Evolutionary conservation across 2,888 invertebrate genomes (phyloP), one percentile per base, ranked within the genome.

Genomic region (Aphidius colemani): DNA sequence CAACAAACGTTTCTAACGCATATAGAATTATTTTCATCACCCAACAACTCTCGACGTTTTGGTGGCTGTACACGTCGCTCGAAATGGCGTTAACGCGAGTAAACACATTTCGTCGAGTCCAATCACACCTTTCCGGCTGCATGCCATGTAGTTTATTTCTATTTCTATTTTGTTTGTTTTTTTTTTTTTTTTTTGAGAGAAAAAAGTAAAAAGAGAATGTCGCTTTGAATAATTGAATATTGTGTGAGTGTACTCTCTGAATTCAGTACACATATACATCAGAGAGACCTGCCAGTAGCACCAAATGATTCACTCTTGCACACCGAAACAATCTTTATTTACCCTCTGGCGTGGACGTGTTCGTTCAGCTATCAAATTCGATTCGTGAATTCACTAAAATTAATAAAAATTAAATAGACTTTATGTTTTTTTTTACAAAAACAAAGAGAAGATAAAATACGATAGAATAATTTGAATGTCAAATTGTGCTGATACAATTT

Each of bases 31-130:
- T 59, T 60, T 61, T 53, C 53, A 30, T 44, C 50, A 30, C 3
- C 30, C 0, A 30, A 30, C 5, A 30, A 30, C 5, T 30, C 5
- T 30, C 5, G 30, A 30, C 30, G 5, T 30, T 30, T 30, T 30
- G 30, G 50, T 58, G 60, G 64, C 63, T 53, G 61, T 55, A 55
- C 66, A 67, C 72, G 70, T 70, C 69, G 70, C 70, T 70, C 71
- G 67, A 67, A 72, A 70, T 73, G 72, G 76, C 73, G 76, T 76
- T 76, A 75, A 75, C 76, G 73, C 75, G 75, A 75, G 74, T 77
- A 76, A 78, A 78, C 77, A 77, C 74, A 74, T 76, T 75, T 75
- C 70, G 67, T 68, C 64, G 68, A 72, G 72, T 72, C 73, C 70
- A 69, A 73, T 75, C 72, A 74, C 77, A 75, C 78, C 77, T 77